Evolutionary conservation across 2,113 vertebrate genomes (phyloP), one percentile per base, ranked within the genome.

Genomic region (Gracilinanus agilis): DNA sequence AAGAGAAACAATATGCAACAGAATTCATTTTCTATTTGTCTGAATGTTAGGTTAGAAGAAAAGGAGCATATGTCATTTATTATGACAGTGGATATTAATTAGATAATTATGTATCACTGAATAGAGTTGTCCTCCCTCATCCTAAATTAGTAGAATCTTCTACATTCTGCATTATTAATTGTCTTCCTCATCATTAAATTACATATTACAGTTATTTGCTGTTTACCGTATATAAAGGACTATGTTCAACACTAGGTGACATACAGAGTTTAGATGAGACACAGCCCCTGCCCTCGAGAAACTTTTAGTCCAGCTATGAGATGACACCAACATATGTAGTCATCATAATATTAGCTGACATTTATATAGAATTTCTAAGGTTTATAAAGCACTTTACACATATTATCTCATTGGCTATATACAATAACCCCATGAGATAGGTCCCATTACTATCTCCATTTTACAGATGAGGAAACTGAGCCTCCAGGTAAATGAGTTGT

Each of bases 51-150:
- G 44, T 11, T 61, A 56, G 25, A 67, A 67, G 61, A 34, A 67
- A 67, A 67, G 61, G 29, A 67, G 24, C 61, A 67, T 34, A n/a
- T 67, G 34, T 67, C 34, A 24, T 67, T 67, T 34, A 34, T 67
- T 67, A n/a, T 67, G 13, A 67, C 12, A 19, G 61, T 67, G 5
- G 34, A 67, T 16, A n/a, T 67, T n/a, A 67, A 67, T 6, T 67
- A 16, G 27, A n/a, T 67, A 67, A 67, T 16, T 67, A n/a, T 67
- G 34, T 67, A 67, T 19, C 12, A 89, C 19, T 21, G 53, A 94
- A 67, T 93, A 44, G 89, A 58, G 91, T 90, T 5, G 25, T 24
- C 9, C 75, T 94, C 95, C 55, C 67, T 94, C 44, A 94, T 90
- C 40, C 27, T 94, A 2, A 55, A 56, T 29, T 29, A n/a, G 11